These are phyloP conservation scores for Monodelphis domestica DNA, from an alignment of 2,797 vertebrate species.

Conservation along the genomic window DNA sequence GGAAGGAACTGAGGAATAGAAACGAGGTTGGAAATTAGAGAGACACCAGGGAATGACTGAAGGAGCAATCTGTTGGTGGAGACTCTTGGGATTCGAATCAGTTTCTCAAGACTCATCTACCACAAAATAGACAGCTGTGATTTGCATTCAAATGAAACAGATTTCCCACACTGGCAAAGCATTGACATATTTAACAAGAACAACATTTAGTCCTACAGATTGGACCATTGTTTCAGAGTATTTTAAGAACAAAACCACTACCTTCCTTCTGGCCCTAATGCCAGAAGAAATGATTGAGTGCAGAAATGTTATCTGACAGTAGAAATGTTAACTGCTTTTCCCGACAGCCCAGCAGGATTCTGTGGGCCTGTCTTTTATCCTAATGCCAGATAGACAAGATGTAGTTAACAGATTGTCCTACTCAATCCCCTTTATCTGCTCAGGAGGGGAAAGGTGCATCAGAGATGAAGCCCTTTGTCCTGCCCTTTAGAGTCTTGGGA, in stretches of 20 bases:
- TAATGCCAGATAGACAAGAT: conserved; percentile 2
- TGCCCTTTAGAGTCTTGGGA: conserved; percentile 37
- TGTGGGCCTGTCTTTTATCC: not conserved
- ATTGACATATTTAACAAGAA: not conserved
- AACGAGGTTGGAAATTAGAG: not conserved
- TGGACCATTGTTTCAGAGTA: conserved; percentile 43
- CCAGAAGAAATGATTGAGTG: conserved; percentile 48
- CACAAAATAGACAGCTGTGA: conserved; percentile 1
- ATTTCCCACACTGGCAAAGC: not conserved
- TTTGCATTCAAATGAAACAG: not conserved
- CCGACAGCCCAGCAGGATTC: not conserved
- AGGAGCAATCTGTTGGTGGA: not conserved
- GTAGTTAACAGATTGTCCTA: conserved; percentile 19
- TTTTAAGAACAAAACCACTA: conserved; percentile 32
- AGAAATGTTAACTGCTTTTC: not conserved
- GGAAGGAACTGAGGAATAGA: not conserved
- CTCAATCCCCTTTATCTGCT: conserved; percentile 43
- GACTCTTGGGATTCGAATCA: not conserved
- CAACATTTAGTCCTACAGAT: conserved; percentile 38
- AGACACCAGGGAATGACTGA: not conserved
- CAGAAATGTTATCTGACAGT: conserved; percentile 37
- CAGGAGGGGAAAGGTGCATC: conserved; percentile 31
- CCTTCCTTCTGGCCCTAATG: conserved; percentile 30
- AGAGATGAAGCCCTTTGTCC: conserved; percentile 15
- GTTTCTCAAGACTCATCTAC: not conserved